Base-by-base conservation (phyloP, 1,140 invertebrate genomes). In the Halesus radiatus region DNA sequence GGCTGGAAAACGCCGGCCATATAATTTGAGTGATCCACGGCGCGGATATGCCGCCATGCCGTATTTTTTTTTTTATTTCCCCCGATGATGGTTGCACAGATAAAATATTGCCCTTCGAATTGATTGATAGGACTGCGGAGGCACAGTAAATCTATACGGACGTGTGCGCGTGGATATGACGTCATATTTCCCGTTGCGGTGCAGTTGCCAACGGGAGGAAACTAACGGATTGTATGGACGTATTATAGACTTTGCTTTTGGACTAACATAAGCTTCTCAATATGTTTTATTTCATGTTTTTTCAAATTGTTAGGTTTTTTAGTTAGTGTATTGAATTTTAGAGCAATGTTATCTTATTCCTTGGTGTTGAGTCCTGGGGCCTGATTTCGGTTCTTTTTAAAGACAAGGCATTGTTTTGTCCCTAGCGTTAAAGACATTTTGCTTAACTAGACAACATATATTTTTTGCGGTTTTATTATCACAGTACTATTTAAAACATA, bases 31-130 rank as follows among this genome's bases (percentile, higher is more conserved):
- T 18, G 18, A 50, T 70, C 16, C 37, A 20, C 66, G 3, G 66
- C n/a, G 64, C 32, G 64, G 26, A 68, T 45, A 64, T 68, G 26
- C 66, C 29, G 16, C 29, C 66, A 8, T 20, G 37, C 20, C 45
- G 37, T 74, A 20, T 64, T 22, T 77, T 45, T 60, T 77, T 29
- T 26, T n/a, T 73, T n/a, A n/a, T n/a, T 79, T 73, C 32, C 58
- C 52, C 23, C 54, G 54, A 73, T 62, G 78, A 79, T 62, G 77
- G 62, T 45, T 58, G 80, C 32, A 22, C 73, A 50, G 68, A 75
- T 82, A 80, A 82, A 80, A 80, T 78, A 83, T 75, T 75, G 76
- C 60, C 81, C 53, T 76, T 83, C 79, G 77, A 76, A 74, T 70
- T 80, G 81, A 83, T 83, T 80, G 79, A 83, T 83, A 32, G 81